phyloP scores from a whole-genome alignment of 2,888 invertebrate genomes.

The Epirrhoe alternata region DNA sequence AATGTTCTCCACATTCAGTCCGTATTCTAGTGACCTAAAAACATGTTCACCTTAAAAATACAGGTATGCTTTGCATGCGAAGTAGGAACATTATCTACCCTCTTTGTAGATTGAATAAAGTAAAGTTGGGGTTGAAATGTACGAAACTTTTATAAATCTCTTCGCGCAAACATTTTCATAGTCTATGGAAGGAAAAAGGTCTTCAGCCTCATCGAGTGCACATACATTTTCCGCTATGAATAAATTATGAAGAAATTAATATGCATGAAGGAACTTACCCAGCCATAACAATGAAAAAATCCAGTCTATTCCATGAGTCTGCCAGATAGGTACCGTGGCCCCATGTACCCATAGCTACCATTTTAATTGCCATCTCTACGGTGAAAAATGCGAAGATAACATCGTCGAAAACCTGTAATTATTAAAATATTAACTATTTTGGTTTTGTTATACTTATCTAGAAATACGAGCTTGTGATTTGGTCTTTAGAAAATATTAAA shows the following conservation, averaged over 20 bases:
- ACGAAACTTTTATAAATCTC: not conserved
- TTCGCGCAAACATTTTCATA: not conserved
- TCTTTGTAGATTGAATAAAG: not conserved
- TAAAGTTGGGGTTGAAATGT: not conserved
- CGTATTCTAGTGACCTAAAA: constrained; percentile 92
- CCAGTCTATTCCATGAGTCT: constrained; percentile 99
- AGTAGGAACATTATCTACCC: not conserved
- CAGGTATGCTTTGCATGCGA: not conserved
- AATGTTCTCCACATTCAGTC: constrained; percentile 97
- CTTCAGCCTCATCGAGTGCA: constrained; percentile 9
- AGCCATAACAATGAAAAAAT: constrained; percentile 98
- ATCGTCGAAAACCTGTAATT: constrained; percentile 95
- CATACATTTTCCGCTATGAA: constrained; percentile 10
- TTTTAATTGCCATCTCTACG: constrained; percentile 98
- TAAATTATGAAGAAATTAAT: constrained; percentile 12
- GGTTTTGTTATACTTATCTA: not conserved
- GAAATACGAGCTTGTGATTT: not conserved
- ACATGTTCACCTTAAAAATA: not conserved
- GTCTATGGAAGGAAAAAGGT: constrained; percentile 1
- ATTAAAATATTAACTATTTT: constrained; percentile 8
- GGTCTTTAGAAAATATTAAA: not conserved
- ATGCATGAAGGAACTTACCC: constrained; percentile 87
- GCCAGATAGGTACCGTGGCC: constrained; percentile 97
- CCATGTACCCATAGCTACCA: constrained; percentile 98
- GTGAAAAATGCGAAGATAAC: constrained; percentile 99